Base-by-base conservation (phyloP, 2,888 invertebrate species). In the Pherbina coryleti region DNA sequence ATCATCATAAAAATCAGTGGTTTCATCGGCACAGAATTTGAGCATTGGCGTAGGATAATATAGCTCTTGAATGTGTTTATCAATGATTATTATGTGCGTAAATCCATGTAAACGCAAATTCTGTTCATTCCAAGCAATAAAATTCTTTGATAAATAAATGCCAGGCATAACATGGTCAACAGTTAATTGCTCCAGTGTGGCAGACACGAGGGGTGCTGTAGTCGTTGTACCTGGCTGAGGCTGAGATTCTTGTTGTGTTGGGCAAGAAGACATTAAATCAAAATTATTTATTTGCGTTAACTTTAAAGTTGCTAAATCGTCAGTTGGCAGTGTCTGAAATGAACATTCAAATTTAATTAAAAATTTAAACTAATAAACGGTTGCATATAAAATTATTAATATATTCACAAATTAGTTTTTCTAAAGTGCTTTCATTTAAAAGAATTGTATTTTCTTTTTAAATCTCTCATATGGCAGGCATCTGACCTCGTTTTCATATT, bases 51-150 rank as follows among this genome's bases (percentile, higher is more conserved):
- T 78, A 62, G 85, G 85, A 80, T 82, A 84, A 75, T 83, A 85
- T 17, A 83, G 77, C 62, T 84, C 83, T 70, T 84, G 83, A 77
- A 85, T 85, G 79, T 86, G 85, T 76, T 83, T 84, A 78, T 87
- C 86, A 76, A 87, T 86, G 44, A 84, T 84, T 44, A 87, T 86
- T 19, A 87, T 82, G 72, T 86, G 86, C 67, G 85, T 86, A 66
- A 86, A 86, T 22, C 85, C 84, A 78, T 84, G 83, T 5, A 83
- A 78, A 60, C 82, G 84, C 57, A 87, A 80, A 74, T 82, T 82
- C n/a, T 84, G 82, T 51, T 83, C 79, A 70, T 84, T 84, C 85
- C 86, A 86, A 53, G 81, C 79, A 49, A 84, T 80, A 34, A 82
- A 84, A 55, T 83, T 79, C 77, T 84, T 85, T 67, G 86, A 84